Base-by-base conservation (phyloP, 2,113 vertebrate species). In the Brachypodius melanocephalos region DNA sequence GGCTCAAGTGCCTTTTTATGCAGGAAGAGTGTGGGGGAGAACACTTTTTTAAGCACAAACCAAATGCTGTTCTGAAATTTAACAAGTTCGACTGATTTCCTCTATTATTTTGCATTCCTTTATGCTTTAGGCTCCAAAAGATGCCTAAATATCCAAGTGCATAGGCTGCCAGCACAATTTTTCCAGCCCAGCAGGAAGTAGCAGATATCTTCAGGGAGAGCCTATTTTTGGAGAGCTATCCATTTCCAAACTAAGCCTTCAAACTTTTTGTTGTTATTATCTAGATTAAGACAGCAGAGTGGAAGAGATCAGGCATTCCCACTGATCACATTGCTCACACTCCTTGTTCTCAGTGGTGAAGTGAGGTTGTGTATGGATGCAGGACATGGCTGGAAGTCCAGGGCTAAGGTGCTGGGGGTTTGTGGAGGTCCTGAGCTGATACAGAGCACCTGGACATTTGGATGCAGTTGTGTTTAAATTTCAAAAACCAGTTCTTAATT, bases 151-250 rank as follows among this genome's bases (percentile, higher is more conserved):
- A 91, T 94, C 81, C 36, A 66, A 85, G 78, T 1, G 5, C 61
- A 86, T 24, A 82, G 73, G 74, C 89, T 94, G 91, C 92, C 89
- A 93, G 94, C 87, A n/a, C 78, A 93, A 78, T 82, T 85, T 91
- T 95, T 95, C 89, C 90, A 95, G 88, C 72, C 67, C 89, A 88
- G 90, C 91, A 97, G 96, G 95, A 96, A 96, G 90, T 25, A 88
- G 79, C 59, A 96, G 94, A 55, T 80, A 80, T 94, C 95, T 95
- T 95, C 71, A 77, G 93, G 91, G 96, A 97, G n/a, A 88, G 72
- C 28, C 93, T 96, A 90, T 96, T 96, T 96, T 91, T 94, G 85
- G 95, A 93, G 85, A 90, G 51, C 36, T 85, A 73, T 66, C 91
- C 82, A 93, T 76, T 91, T 91, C 93, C 90, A 94, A 80, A 83